Conservation (phyloP, 2,888 invertebrate species). For the Cantharis rustica region DNA sequence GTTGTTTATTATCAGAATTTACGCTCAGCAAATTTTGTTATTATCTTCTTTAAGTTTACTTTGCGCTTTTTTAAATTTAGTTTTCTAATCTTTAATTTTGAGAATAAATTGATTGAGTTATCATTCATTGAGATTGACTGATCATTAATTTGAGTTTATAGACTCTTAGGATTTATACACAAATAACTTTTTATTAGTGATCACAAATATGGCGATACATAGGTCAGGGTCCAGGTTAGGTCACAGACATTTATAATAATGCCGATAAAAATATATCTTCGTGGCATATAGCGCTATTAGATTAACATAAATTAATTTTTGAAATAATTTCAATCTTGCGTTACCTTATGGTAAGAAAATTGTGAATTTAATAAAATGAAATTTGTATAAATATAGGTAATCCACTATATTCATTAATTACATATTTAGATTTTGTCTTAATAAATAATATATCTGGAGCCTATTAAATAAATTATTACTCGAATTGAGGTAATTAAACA, state of each 20-base stretch:
- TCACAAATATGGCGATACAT: not conserved
- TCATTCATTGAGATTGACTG: too few relatives aligned
- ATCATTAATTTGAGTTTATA: too few relatives aligned
- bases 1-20: too few relatives aligned
- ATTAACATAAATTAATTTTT: too few relatives aligned
- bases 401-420: not conserved
- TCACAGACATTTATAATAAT: too few relatives aligned
- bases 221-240: not conserved
- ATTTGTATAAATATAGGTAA: not conserved
- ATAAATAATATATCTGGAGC: conserved; percentile 1
- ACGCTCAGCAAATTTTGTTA: too few relatives aligned
- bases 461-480: conserved; percentile 17
- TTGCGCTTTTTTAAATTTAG: too few relatives aligned
- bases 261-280: not conserved
- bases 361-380: not conserved
- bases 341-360: not conserved
- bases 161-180: too few relatives aligned
- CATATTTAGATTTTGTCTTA: not conserved
- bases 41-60: too few relatives aligned
- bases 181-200: not conserved
- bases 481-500: conserved; percentile 32
- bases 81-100: too few relatives aligned
- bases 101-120: too few relatives aligned
- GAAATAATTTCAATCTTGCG: not conserved
- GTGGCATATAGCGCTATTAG: not conserved